These are phyloP conservation scores for Sipha flava DNA, from an alignment of 1,140 invertebrate genomes.

Conservation along the genomic window DNA sequence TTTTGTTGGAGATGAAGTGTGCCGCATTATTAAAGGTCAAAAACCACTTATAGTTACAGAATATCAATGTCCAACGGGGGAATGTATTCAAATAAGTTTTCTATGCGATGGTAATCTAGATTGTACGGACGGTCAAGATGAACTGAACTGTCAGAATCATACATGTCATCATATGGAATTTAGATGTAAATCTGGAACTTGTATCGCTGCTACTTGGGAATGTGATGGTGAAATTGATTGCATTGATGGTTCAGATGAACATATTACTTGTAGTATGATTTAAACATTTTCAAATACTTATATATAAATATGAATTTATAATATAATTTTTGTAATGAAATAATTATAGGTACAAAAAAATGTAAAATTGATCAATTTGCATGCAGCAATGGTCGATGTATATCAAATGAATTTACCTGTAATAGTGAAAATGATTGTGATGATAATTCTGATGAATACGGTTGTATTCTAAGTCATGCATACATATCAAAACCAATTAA, in stretches of 20 bases:
- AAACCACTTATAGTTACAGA: constrained; percentile 37
- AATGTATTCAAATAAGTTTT: constrained; percentile 49
- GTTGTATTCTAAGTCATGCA: background rate
- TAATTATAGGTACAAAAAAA: constrained; percentile 44
- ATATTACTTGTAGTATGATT: constrained; percentile 37
- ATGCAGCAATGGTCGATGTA: constrained; percentile 49
- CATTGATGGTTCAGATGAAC: constrained; percentile 44
- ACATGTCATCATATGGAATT: constrained; percentile 26
- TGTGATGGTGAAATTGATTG: constrained; percentile 52
- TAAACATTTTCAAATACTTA: too few relatives aligned
- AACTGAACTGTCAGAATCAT: constrained; percentile 43
- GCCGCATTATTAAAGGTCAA: too few relatives aligned
- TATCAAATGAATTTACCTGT: constrained; percentile 47
- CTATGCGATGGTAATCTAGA: constrained; percentile 53
- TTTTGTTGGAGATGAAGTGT: too few relatives aligned
- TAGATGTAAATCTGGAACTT: constrained; percentile 55
- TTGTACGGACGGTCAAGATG: constrained; percentile 63
- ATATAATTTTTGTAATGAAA: too few relatives aligned
- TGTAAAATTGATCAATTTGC: constrained; percentile 49
- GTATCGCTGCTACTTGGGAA: constrained; percentile 44
- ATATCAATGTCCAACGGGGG: constrained; percentile 47
- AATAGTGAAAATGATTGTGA: constrained; percentile 51
- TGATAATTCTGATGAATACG: constrained; percentile 49
- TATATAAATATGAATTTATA: too few relatives aligned
- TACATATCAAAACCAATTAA: background rate